Conservation (phyloP, 1,140 invertebrate genomes). For the Megalopta genalis region DNA sequence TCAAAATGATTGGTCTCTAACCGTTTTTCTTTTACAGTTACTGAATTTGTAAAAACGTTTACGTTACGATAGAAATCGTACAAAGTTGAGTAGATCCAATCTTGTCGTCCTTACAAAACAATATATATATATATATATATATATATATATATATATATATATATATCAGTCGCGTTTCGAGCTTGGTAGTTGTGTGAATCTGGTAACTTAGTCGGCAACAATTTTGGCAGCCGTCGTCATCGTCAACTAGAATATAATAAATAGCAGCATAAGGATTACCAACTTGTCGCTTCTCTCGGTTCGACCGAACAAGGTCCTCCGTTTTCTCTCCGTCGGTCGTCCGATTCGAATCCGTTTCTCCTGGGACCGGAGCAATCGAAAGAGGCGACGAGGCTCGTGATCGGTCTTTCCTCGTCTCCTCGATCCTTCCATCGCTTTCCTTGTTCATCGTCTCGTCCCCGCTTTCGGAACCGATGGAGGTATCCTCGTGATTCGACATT, state of each 20-base stretch:
- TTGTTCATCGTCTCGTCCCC: constrained; percentile 28
- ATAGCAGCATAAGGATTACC: constrained; percentile 21
- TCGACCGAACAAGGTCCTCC: background rate
- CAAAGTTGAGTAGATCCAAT: no score
- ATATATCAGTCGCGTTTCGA: no score
- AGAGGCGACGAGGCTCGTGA: constrained; percentile 16
- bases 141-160: no score
- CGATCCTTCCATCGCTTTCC: constrained; percentile 1
- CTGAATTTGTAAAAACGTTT: no score
- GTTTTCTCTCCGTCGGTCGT: background rate
- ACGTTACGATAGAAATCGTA: no score
- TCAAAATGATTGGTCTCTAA: no score
- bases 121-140: no score
- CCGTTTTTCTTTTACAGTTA: no score
- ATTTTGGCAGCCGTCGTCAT: background rate
- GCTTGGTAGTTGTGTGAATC: no score
- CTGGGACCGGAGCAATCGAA: background rate
- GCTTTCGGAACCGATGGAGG: constrained; percentile 64
- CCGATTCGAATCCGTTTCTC: background rate
- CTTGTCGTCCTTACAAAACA: no score
- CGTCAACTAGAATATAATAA: background rate
- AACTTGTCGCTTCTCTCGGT: constrained; percentile 42
- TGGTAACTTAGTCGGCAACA: no score
- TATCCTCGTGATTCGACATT: constrained; percentile 76
- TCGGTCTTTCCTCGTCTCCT: constrained; percentile 4